phyloP scores from a whole-genome alignment of 2,888 invertebrate species.

The Macaria notata region DNA sequence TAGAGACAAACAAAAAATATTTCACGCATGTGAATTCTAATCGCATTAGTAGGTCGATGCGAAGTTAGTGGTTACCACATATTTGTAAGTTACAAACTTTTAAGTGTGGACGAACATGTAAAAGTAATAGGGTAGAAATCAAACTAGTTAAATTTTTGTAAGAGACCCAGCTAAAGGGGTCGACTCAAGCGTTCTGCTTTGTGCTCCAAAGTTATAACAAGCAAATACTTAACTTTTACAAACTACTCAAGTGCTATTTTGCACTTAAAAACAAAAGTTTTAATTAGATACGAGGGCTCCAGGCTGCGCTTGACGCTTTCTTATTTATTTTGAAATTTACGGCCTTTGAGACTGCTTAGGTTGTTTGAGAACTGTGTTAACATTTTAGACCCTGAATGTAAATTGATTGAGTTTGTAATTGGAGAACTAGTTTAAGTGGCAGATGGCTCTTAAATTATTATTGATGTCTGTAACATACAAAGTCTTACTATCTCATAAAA shows the following conservation, averaged over 20 bases:
- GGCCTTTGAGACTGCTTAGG: not conserved
- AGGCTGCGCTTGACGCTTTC: constrained; percentile 35
- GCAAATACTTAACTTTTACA: constrained; percentile 44
- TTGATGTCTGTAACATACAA: no score
- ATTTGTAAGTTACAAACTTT: not conserved
- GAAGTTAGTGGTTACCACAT: no score
- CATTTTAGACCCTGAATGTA: no score
- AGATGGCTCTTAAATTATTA: no score
- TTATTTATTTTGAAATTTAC: constrained; percentile 21
- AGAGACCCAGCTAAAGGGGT: constrained; percentile 24
- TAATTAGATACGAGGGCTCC: constrained; percentile 49
- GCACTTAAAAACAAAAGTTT: constrained; percentile 52
- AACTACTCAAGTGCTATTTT: constrained; percentile 47
- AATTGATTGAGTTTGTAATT: no score
- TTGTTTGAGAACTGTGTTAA: not conserved
- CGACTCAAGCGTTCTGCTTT: constrained; percentile 35
- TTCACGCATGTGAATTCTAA: no score
- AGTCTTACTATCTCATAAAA: no score
- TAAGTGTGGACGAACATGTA: not conserved
- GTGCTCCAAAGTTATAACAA: constrained; percentile 47
- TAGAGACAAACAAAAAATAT: no score
- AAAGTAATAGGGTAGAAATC: not conserved
- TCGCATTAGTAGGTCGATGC: no score
- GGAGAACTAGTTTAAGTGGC: no score
- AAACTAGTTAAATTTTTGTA: constrained; percentile 25